Base-by-base conservation (phyloP, 92 coral and sea anemone species). In the Actinostola sp. region DNA sequence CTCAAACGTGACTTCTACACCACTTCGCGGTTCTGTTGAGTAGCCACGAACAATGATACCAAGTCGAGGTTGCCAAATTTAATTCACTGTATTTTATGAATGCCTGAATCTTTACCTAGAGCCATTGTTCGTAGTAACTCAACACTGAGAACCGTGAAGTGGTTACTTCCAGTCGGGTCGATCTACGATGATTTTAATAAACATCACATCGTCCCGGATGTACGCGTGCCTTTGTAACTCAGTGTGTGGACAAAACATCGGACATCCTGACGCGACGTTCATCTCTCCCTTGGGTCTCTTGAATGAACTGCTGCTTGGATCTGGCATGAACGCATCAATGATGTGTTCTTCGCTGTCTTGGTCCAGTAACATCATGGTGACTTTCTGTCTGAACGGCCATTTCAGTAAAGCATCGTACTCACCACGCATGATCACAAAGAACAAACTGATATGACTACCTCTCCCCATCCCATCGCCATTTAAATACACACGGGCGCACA, bases 361-460 rank as follows among this genome's bases (percentile, higher is more conserved):
- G 21, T 89, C 95, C 79, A 89, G 44, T 38, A 89, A 24, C 90
- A 85, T 89, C 48, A 89, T 65, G 27, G 90, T 81, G 26, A 85
- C 94, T 76, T 89, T 89, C 62, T 89, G 94, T 63, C 88, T 80
- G 66, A 89, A 89, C n/a, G 94, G 94, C 94, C 94, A 89, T 72
- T 83, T 88, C 36, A 89, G 82, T 0, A 89, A 63, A 0, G 94
- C 82, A 19, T 89, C 94, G 69, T 81, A 72, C 44, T 89, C 88
- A 0, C 90, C 85, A 8, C 94, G 88, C 94, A 84, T 85, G 66
- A 89, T 45, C 63, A 85, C 90, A 58, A 89, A 89, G 73, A 85
- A 89, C 79, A 89, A 54, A 0, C 89, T 83, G 42, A 89, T 80
- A 53, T 85, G 88, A 29, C 81, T 66, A 0, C 91, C 91, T 41